Conservation (phyloP, 2,797 vertebrate genomes). For the Menidia menidia region DNA sequence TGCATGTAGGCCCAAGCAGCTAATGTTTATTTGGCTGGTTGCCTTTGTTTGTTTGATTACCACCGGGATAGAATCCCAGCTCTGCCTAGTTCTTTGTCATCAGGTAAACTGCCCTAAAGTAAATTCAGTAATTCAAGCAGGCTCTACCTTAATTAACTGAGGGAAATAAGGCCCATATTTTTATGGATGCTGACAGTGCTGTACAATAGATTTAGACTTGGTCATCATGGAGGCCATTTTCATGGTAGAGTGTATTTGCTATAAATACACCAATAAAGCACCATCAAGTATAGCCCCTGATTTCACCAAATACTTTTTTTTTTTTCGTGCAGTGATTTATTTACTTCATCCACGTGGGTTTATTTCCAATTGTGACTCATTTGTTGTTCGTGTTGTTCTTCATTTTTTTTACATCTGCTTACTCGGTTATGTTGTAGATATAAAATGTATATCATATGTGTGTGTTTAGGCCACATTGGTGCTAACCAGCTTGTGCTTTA, state of each 20-base stretch:
- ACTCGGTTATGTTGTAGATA: neutral
- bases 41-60: conserved; percentile 17
- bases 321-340: neutral
- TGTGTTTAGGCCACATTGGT: neutral
- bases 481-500: neutral
- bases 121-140: neutral
- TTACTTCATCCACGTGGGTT: neutral
- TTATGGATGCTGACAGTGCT: too few relatives aligned
- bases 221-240: too few relatives aligned
- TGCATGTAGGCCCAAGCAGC: neutral
- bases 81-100: neutral
- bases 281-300: neutral
- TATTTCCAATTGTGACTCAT: neutral
- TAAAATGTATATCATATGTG: neutral
- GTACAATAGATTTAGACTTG: too few relatives aligned
- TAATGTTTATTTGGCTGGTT: conserved; percentile 8
- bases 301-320: neutral
- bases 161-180: neutral
- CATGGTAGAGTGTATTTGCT: neutral
- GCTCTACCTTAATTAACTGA: neutral
- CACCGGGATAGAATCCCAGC: neutral
- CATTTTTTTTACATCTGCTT: neutral
- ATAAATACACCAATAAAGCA: neutral
- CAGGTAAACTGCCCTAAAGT: neutral
- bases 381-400: neutral